Evolutionary conservation across 2,888 invertebrate genomes (phyloP).

Genomic region (Caenorhabditis zanzibari): DNA sequence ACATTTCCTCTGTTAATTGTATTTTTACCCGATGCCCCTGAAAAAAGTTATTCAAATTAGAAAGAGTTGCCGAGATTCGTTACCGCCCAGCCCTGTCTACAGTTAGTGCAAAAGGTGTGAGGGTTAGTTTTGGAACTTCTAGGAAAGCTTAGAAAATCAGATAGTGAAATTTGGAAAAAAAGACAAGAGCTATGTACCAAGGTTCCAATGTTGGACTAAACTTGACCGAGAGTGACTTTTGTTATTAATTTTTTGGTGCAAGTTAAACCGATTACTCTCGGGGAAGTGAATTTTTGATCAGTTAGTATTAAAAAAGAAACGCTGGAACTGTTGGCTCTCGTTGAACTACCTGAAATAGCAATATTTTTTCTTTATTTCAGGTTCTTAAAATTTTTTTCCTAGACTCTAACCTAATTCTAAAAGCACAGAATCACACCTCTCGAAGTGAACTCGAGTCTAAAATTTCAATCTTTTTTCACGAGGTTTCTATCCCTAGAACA

Average conservation of each 20-base stretch:
- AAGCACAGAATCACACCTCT: too few species aligned
- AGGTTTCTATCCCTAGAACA: background rate
- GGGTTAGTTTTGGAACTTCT: background rate
- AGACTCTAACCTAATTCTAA: too few species aligned
- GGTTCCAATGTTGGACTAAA: background rate
- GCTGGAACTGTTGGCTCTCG: too few species aligned
- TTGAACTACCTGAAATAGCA: conserved; percentile 4
- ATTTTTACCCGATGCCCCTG: too few species aligned
- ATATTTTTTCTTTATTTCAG: background rate
- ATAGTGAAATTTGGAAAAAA: background rate
- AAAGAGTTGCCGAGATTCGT: too few species aligned
- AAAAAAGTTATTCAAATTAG: too few species aligned
- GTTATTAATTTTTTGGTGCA: background rate
- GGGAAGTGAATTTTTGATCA: background rate
- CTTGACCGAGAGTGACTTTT: background rate
- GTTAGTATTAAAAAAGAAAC: background rate
- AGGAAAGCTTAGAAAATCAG: background rate
- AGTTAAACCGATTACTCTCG: background rate
- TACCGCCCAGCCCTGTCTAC: too few species aligned
- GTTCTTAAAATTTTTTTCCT: background rate
- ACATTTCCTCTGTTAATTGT: too few species aligned
- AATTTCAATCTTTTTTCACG: too few species aligned
- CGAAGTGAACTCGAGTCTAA: too few species aligned
- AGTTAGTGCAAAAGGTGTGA: background rate
- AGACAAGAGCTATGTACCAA: background rate